Evolutionary conservation across 2,888 invertebrate genomes (phyloP), one percentile per base, ranked within the genome.

Genomic region (Trachelus iudaicus): DNA sequence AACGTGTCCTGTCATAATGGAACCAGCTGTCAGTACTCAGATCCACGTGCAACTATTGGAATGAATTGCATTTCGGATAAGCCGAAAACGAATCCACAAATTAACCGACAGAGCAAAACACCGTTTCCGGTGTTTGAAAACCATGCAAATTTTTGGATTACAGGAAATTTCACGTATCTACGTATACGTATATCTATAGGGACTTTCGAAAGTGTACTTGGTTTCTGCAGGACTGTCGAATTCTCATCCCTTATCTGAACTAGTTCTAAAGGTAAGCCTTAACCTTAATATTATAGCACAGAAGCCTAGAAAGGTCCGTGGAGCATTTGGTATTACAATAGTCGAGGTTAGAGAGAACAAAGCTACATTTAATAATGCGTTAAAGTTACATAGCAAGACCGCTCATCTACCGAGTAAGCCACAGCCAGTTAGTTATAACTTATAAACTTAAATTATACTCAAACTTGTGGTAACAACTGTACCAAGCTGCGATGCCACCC

Each of bases 381-480:
- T 73, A 73, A 34, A 73, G 74, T 73, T 73, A 73, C 74, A 30
- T 35, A 73, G 30, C 33, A 33, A 30, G 34, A 73, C 34, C 34
- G 34, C 74, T 73, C 74, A 35, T 33, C 33, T 34, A 34, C 33
- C 71, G 71, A 33, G 74, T 35, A 34, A 35, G 13, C 74, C 35
- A 34, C 31, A 71, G 71, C 71, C 74, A 73, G 74, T 73, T 73
- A 34, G 74, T 30, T 34, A 35, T 73, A 73, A 73, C 74, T 73
- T 71, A 34, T 34, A 35, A 73, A 73, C 74, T 73, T 73, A 23
- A 73, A 73, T 73, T 73, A 35, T n/a, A 73, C 74, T 34, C 34
- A 34, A 73, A 73, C 31, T 35, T 73, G 34, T 33, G 34, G 74
- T 34, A 34, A 30, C 71, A 34, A 71, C 31, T 71, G 71, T 71